phyloP scores from a whole-genome alignment of 2,113 vertebrate genomes.

The Picathartes gymnocephalus region DNA sequence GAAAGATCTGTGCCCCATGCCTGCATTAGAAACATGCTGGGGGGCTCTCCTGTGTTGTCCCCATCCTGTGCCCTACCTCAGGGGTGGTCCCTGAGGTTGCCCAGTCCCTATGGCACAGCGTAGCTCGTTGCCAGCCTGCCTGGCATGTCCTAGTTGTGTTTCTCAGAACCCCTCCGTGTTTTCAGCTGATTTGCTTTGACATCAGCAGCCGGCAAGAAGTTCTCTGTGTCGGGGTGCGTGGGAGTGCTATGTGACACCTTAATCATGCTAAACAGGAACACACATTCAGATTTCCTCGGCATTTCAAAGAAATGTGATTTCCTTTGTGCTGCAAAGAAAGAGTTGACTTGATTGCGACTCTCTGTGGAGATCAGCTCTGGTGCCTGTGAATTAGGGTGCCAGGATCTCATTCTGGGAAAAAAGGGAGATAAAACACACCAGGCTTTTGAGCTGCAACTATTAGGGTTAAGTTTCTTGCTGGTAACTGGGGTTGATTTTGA shows the following conservation, averaged over 20 bases:
- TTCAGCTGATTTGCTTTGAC: constrained; percentile 66
- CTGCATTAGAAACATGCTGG: neutral
- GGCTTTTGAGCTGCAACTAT: neutral
- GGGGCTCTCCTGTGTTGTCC: neutral
- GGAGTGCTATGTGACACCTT: constrained; percentile 68
- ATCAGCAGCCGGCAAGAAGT: constrained; percentile 61
- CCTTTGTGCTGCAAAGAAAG: constrained; percentile 58
- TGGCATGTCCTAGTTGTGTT: neutral
- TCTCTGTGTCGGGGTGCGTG: constrained; percentile 57
- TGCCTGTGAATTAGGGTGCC: constrained; percentile 2
- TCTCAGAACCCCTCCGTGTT: constrained; percentile 44
- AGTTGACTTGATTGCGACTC: constrained; percentile 44
- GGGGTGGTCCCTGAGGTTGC: neutral
- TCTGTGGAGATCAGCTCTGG: neutral
- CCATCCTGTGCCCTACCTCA: neutral
- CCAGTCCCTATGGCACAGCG: accelerated
- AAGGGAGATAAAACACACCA: neutral
- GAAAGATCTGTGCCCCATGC: neutral
- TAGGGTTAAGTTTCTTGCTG: neutral
- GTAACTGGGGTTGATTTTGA: neutral
- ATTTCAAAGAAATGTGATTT: constrained; percentile 66
- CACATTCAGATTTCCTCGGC: constrained; percentile 52
- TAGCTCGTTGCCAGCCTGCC: neutral
- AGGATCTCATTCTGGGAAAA: constrained; percentile 8
- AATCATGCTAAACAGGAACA: constrained; percentile 67